Conservation (phyloP, 2,888 invertebrate genomes). For the Plagodis pulveraria region DNA sequence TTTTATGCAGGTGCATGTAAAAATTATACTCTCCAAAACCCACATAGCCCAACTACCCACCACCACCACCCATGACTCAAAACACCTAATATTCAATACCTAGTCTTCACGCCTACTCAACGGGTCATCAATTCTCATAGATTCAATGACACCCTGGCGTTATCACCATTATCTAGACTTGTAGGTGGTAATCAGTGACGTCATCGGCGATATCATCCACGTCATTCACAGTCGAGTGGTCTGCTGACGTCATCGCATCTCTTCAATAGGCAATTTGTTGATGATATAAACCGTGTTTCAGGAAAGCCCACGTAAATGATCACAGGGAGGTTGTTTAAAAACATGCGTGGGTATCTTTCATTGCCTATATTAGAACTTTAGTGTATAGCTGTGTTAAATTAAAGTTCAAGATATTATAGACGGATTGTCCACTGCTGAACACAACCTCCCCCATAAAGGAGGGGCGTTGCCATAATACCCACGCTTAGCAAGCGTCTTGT, state of each 20-base stretch:
- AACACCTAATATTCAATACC: too few relatives aligned
- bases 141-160: slow-evolving; percentile 12
- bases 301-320: slow-evolving; percentile 8
- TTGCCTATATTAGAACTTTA: too few relatives aligned
- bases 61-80: too few relatives aligned
- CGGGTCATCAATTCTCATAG: slow-evolving; percentile 15
- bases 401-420: too few relatives aligned
- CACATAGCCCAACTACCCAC: too few relatives aligned
- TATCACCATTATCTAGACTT: slow-evolving; percentile 20
- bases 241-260: slow-evolving; percentile 15
- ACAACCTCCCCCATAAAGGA: too few relatives aligned
- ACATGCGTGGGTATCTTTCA: neutral
- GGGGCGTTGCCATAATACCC: too few relatives aligned
- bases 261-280: slow-evolving; percentile 19
- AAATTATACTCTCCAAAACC: too few relatives aligned
- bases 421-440: too few relatives aligned
- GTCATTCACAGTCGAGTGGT: slow-evolving; percentile 22
- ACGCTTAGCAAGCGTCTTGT: too few relatives aligned
- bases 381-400: too few relatives aligned
- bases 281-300: slow-evolving; percentile 12
- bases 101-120: slow-evolving; percentile 2
- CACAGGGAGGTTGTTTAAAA: neutral
- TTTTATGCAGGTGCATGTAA: too few relatives aligned
- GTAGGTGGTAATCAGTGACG: slow-evolving; percentile 24
- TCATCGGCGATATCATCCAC: slow-evolving; percentile 14